A percentile compares a stretch with the other conserved stretches of the same genome.
phyloP scores from a whole-genome alignment of 1,140 invertebrate genomes.

The Scaptomyza montana region DNA sequence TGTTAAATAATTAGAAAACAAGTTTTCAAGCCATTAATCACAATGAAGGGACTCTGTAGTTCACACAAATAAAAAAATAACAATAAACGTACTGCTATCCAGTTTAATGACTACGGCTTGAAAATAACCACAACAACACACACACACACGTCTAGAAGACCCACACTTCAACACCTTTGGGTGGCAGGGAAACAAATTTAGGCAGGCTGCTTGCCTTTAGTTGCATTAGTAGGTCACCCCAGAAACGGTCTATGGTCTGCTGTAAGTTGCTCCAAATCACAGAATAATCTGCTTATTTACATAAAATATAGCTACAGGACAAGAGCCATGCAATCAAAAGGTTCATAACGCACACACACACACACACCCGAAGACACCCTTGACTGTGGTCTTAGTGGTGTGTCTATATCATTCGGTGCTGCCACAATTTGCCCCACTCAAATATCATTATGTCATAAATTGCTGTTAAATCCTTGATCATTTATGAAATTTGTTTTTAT shows the following conservation, averaged over 20 bases:
- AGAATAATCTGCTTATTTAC: slow-evolving; percentile 80
- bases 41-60: slow-evolving; percentile 37
- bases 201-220: slow-evolving; percentile 14
- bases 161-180: slow-evolving; percentile 44
- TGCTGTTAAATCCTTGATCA: slow-evolving; percentile 77
- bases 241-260: slow-evolving; percentile 56
- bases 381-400: slow-evolving; percentile 17
- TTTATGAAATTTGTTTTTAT: slow-evolving; percentile 77
- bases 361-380: neutral
- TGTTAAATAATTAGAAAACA: slow-evolving; percentile 83
- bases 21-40: slow-evolving; percentile 78
- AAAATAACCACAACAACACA: slow-evolving; percentile 8
- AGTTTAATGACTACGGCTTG: slow-evolving; percentile 40
- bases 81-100: slow-evolving; percentile 21
- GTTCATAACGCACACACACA: slow-evolving; percentile 27
- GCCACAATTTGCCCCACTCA: slow-evolving; percentile 61
- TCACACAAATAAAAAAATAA: slow-evolving; percentile 1
- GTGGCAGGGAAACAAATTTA: slow-evolving; percentile 30
- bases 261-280: slow-evolving; percentile 76
- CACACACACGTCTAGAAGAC: neutral
- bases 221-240: slow-evolving; percentile 25
- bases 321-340: slow-evolving; percentile 57
- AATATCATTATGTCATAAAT: slow-evolving; percentile 79
- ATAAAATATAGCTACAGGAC: slow-evolving; percentile 68
- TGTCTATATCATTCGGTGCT: slow-evolving; percentile 35